Conservation (phyloP, 2,797 vertebrate genomes). For the Paedocypris micromegethes region DNA sequence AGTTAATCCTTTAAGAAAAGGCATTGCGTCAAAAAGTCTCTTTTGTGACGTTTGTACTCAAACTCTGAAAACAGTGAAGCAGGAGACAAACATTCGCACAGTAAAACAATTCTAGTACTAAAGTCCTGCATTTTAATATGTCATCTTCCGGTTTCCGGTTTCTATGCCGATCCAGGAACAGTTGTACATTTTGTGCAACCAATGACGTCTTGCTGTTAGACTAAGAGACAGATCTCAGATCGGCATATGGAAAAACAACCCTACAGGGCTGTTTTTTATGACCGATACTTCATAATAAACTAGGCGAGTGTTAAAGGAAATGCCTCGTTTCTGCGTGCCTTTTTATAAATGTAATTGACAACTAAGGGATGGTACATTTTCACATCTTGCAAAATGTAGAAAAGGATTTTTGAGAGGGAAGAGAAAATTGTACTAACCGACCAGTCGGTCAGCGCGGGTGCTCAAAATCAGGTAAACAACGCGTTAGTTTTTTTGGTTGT, state of each 20-base stretch:
- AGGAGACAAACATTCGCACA: background rate
- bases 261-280: background rate
- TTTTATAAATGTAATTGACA: background rate
- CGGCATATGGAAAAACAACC: background rate
- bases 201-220: background rate
- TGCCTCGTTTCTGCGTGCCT: background rate
- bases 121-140: background rate
- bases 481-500: constrained; percentile 1
- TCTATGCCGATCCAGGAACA: background rate
- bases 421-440: background rate
- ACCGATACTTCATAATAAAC: background rate
- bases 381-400: constrained; percentile 12
- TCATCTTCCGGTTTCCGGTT: constrained; percentile 31
- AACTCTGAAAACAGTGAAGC: background rate
- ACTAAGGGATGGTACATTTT: background rate
- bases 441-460: background rate
- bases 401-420: background rate
- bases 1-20: background rate
- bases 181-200: background rate
- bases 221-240: background rate
- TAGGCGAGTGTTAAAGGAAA: background rate
- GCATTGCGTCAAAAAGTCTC: background rate
- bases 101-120: constrained; percentile 11
- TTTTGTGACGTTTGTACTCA: background rate
- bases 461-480: constrained; percentile 33